These are phyloP conservation scores for Anastrepha ludens DNA, from an alignment of 1,140 invertebrate species.

Conservation along the genomic window DNA sequence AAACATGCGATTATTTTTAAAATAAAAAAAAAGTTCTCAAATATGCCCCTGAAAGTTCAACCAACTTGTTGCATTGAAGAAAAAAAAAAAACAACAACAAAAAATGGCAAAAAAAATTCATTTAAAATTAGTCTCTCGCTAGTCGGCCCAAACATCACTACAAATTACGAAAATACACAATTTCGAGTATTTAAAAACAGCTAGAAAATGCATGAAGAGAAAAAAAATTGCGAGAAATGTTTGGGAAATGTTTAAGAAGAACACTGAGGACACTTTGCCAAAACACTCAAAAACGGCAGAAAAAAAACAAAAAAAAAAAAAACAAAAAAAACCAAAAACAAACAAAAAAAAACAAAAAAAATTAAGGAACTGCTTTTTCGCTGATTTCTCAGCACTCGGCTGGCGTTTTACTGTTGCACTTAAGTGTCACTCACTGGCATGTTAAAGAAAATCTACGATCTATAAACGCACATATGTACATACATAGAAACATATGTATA, in stretches of 20 bases:
- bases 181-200: conserved; percentile 10
- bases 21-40: background rate
- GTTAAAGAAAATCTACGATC: background rate
- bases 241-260: too few relatives aligned
- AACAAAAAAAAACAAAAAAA: background rate
- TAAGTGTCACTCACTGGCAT: conserved; percentile 8
- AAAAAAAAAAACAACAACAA: background rate
- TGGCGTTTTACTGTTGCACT: background rate
- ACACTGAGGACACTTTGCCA: too few relatives aligned
- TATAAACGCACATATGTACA: background rate
- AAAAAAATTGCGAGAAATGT: background rate
- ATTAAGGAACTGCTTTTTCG: too few relatives aligned
- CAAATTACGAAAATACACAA: conserved; percentile 22
- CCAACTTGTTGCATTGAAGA: conserved; percentile 11
- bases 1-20: background rate
- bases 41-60: conserved; percentile 47
- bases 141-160: background rate
- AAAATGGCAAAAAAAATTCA: background rate
- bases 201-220: background rate
- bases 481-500: background rate
- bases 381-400: background rate
- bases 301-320: background rate
- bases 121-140: background rate
- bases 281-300: background rate
- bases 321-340: background rate